Conservation (phyloP, 2,888 invertebrate species). For the Ectemnius continuus region DNA sequence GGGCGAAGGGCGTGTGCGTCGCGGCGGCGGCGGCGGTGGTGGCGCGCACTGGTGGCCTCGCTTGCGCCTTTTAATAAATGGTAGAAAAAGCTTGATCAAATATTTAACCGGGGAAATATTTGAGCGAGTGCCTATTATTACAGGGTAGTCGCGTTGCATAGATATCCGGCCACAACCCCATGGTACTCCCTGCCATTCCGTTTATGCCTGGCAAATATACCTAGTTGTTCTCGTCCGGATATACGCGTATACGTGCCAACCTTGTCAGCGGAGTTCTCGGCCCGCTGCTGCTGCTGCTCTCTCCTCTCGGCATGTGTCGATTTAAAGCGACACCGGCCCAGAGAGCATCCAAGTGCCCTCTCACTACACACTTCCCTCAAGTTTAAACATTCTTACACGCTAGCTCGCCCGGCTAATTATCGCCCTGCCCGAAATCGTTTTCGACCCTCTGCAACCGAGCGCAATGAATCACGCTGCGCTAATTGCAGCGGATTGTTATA, state of each 20-base stretch:
- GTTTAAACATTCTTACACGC: conserved; percentile 39
- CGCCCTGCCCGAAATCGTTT: conserved; percentile 7
- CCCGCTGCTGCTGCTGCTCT: neutral
- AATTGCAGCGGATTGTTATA: too few relatives aligned
- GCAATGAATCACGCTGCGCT: too few relatives aligned
- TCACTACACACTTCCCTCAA: conserved; percentile 41
- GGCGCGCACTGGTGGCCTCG: conserved; percentile 18
- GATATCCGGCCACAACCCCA: conserved; percentile 66
- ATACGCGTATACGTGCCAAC: conserved; percentile 20
- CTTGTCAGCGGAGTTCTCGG: too few relatives aligned
- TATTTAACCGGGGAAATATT: conserved; percentile 74
- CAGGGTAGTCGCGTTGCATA: conserved; percentile 63
- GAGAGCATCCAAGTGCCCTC: conserved; percentile 34
- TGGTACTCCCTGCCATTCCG: conserved; percentile 64
- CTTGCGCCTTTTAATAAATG: conserved; percentile 73
- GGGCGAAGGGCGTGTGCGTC: conserved; percentile 36
- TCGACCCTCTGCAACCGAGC: too few relatives aligned
- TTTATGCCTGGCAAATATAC: conserved; percentile 72
- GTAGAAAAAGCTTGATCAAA: conserved; percentile 74
- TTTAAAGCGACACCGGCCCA: conserved; percentile 64
- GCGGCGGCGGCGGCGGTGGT: conserved; percentile 8
- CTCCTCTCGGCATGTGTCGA: conserved; percentile 59
- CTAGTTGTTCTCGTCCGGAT: conserved; percentile 67
- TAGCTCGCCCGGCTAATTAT: conserved; percentile 42
- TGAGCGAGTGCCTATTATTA: conserved; percentile 73